phyloP scores from a whole-genome alignment of 1,140 invertebrate genomes.

The Neodiprion virginianus region DNA sequence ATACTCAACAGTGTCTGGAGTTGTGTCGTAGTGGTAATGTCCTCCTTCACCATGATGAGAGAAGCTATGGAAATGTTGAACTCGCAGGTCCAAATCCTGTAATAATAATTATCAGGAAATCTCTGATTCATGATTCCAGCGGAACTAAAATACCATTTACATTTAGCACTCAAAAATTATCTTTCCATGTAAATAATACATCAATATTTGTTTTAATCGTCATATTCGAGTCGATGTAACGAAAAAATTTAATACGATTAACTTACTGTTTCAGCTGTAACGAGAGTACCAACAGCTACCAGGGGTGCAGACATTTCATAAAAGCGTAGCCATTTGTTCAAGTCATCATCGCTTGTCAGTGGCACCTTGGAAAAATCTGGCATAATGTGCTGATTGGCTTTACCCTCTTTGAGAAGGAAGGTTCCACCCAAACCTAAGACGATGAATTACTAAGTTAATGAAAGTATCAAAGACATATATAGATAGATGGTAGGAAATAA shows the following conservation, averaged over 20 bases:
- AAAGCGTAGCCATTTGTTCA: constrained; percentile 91
- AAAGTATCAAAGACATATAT: constrained; percentile 10
- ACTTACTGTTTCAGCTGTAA: constrained; percentile 85
- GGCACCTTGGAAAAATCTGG: constrained; percentile 85
- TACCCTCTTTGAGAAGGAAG: constrained; percentile 83
- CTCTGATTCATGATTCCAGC: background rate
- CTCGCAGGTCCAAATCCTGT: constrained; percentile 84
- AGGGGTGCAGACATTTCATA: constrained; percentile 89
- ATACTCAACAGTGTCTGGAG: constrained; percentile 84
- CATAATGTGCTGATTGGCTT: constrained; percentile 92
- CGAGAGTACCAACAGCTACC: constrained; percentile 85
- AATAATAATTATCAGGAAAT: constrained; percentile 34
- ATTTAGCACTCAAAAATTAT: background rate
- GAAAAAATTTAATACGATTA: constrained; percentile 13
- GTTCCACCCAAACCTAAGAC: constrained; percentile 82
- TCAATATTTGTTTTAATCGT: background rate
- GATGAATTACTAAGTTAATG: constrained; percentile 12
- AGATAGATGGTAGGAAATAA: constrained; percentile 5
- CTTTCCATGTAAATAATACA: constrained; percentile 3
- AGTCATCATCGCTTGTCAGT: constrained; percentile 72
- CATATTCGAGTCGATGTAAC: background rate
- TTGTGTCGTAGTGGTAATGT: constrained; percentile 95
- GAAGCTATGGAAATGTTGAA: constrained; percentile 96
- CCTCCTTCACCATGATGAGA: constrained; percentile 88
- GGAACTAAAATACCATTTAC: background rate